Evolutionary conservation across 35 echinoderm and acorn worm species (phyloP).

Genomic region (Anneissia japonica): DNA sequence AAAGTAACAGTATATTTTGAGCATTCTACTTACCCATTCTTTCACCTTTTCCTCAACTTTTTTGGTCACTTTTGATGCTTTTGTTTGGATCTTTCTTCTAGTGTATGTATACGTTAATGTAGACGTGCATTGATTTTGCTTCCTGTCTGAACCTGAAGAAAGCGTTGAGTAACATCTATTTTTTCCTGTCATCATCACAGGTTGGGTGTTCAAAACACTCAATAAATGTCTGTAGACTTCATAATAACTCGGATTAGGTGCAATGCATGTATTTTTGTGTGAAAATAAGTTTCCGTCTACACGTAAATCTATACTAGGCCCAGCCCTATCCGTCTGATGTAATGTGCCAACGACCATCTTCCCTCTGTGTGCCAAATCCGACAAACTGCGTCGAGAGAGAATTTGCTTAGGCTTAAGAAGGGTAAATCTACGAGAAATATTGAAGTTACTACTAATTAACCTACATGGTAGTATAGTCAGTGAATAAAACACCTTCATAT

Average conservation of each 20-base stretch:
- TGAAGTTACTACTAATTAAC: not conserved
- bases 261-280: too few relatives aligned
- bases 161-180: not conserved
- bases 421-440: too few relatives aligned
- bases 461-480: not conserved
- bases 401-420: too few relatives aligned
- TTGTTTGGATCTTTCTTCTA: constrained; percentile 25
- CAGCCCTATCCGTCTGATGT: too few relatives aligned
- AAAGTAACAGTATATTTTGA: not conserved
- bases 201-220: not conserved
- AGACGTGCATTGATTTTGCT: constrained; percentile 9
- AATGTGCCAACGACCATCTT: too few relatives aligned
- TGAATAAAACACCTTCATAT: not conserved
- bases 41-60: constrained; percentile 52
- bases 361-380: too few relatives aligned
- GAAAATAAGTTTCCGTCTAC: too few relatives aligned
- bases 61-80: constrained; percentile 41
- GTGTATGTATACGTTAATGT: constrained; percentile 7
- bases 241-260: too few relatives aligned
- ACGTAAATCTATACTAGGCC: too few relatives aligned
- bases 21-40: constrained; percentile 37
- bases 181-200: not conserved
- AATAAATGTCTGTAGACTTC: too few relatives aligned
- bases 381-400: too few relatives aligned
- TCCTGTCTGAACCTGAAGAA: not conserved